A percentile compares a stretch with the other conserved stretches of the same genome.
Conservation (phyloP, 2,888 invertebrate genomes). For the Melikaiella ostensackeni region DNA sequence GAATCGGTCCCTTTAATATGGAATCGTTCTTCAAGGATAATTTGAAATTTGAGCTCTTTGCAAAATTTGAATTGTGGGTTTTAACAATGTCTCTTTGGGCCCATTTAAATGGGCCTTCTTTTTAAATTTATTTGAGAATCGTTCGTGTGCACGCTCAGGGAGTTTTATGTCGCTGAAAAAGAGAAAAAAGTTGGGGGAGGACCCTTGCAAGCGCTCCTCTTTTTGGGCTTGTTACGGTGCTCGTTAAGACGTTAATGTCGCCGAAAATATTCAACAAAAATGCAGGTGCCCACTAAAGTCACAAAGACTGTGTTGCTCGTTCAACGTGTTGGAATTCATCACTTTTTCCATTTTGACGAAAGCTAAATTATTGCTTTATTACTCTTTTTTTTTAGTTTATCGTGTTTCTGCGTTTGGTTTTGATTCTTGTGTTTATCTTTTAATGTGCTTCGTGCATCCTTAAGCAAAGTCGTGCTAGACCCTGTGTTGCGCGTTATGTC, state of each 20-base stretch:
- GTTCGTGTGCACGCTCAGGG: slow-evolving; percentile 29
- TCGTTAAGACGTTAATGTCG: slow-evolving; percentile 75
- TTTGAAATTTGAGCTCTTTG: background rate
- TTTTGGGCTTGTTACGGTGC: slow-evolving; percentile 71
- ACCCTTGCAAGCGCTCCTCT: slow-evolving; percentile 56
- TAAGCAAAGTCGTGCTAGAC: slow-evolving; percentile 53
- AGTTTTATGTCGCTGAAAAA: slow-evolving; percentile 46
- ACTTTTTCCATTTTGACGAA: slow-evolving; percentile 47
- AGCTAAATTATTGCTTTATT: slow-evolving; percentile 23
- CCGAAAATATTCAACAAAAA: slow-evolving; percentile 75
- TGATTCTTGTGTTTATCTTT: slow-evolving; percentile 34
- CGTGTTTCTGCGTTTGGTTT: slow-evolving; percentile 38
- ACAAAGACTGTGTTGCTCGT: slow-evolving; percentile 48
- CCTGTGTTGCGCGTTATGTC: slow-evolving; percentile 51
- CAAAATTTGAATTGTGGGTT: background rate
- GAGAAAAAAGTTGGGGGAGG: slow-evolving; percentile 48
- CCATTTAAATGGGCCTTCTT: slow-evolving; percentile 5
- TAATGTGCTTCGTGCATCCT: slow-evolving; percentile 42
- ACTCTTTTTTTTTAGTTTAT: slow-evolving; percentile 21
- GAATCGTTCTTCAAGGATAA: background rate
- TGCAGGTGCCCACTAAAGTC: slow-evolving; percentile 69
- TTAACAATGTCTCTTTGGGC: background rate
- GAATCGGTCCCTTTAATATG: background rate
- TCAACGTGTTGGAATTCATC: slow-evolving; percentile 52
- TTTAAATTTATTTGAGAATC: slow-evolving; percentile 19